Percentiles rank a stretch among this genome's conserved stretches.
These are phyloP conservation scores for Sturnira hondurensis DNA, from an alignment of 2,113 vertebrate genomes.

Conservation along the genomic window DNA sequence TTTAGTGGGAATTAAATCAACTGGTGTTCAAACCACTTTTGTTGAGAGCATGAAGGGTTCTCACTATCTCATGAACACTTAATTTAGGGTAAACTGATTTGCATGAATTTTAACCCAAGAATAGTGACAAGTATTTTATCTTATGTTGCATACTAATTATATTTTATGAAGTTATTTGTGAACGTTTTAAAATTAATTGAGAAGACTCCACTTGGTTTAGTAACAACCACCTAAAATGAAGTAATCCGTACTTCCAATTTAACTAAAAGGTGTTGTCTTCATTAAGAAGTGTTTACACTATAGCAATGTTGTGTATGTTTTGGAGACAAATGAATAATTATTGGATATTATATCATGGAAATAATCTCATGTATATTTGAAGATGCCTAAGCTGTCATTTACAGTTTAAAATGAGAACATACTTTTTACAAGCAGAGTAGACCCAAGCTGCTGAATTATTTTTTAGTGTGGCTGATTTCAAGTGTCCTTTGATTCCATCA, in stretches of 20 bases:
- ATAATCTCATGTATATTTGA: background rate
- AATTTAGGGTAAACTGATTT: background rate
- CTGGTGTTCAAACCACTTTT: background rate
- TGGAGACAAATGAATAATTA: background rate
- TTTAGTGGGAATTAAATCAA: background rate
- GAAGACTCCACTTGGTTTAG: background rate
- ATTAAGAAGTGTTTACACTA: background rate
- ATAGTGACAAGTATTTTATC: background rate
- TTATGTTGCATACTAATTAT: background rate
- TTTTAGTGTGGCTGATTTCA: background rate
- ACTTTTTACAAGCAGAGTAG: background rate
- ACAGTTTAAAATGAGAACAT: background rate
- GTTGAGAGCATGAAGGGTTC: background rate
- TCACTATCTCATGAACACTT: background rate
- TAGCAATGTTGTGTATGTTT: background rate
- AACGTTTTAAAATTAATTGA: background rate
- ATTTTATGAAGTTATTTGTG: background rate
- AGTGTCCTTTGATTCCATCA: background rate
- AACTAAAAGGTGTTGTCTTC: accelerated
- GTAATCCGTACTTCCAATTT: background rate
- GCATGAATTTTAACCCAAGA: background rate
- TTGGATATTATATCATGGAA: background rate
- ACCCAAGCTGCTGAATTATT: background rate
- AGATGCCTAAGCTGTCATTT: background rate
- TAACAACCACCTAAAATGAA: background rate